These are phyloP conservation scores for Telmatherina bonti DNA, from an alignment of 2,797 vertebrate species.

Conservation along the genomic window DNA sequence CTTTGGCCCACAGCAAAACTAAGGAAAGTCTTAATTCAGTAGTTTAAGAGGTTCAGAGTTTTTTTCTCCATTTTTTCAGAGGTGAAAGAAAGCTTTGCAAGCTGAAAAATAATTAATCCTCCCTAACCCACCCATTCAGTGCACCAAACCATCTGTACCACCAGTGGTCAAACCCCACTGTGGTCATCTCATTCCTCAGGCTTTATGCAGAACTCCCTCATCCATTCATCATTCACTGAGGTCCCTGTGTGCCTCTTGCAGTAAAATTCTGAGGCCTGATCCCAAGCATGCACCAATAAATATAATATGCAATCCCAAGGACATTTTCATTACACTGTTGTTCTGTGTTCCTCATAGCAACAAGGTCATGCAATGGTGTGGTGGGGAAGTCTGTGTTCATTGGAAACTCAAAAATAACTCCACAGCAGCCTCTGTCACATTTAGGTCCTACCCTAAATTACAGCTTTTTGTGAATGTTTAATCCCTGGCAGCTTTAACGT, in stretches of 20 bases:
- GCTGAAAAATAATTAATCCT: slow-evolving; percentile 58
- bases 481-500: slow-evolving; percentile 65
- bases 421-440: slow-evolving; percentile 69
- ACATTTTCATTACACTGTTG: slow-evolving; percentile 65
- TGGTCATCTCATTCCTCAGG: slow-evolving; percentile 68
- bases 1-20: slow-evolving; percentile 19
- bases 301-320: slow-evolving; percentile 57
- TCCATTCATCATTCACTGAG: slow-evolving; percentile 65
- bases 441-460: slow-evolving; percentile 78
- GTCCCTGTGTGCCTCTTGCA: slow-evolving; percentile 67
- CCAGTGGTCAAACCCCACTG: slow-evolving; percentile 67
- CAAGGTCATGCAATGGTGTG: slow-evolving; percentile 47
- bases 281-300: slow-evolving; percentile 65
- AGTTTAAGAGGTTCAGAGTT: slow-evolving; percentile 33
- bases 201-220: slow-evolving; percentile 59
- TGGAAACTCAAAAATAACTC: slow-evolving; percentile 80
- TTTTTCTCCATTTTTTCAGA: slow-evolving; percentile 2
- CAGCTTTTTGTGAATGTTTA: slow-evolving; percentile 73
- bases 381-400: slow-evolving; percentile 64
- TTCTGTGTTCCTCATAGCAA: slow-evolving; percentile 76
- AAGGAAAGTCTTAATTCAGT: slow-evolving; percentile 36
- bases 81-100: slow-evolving; percentile 54
- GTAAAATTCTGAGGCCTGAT: slow-evolving; percentile 73
- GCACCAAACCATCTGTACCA: slow-evolving; percentile 67
- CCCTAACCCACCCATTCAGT: slow-evolving; percentile 58